A percentile compares a stretch with the other conserved stretches of the same genome.
Evolutionary conservation across 2,888 invertebrate genomes (phyloP).

Genomic region (Eupeodes luniger): DNA sequence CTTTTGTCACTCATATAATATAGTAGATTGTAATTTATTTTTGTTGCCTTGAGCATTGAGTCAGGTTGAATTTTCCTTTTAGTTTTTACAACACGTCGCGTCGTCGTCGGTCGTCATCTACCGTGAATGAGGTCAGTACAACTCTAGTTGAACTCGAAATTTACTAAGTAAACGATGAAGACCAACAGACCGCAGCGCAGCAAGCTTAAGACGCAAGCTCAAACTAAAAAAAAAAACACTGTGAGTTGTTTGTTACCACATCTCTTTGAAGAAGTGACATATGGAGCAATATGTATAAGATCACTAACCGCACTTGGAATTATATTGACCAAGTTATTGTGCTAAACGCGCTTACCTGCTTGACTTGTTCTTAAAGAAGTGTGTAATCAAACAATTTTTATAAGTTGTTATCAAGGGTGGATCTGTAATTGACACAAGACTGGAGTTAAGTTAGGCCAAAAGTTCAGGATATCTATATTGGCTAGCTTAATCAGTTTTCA

Average conservation of each 20-base stretch:
- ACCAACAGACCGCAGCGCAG: constrained; percentile 34
- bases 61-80: constrained; percentile 33
- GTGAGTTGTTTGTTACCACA: constrained; percentile 43
- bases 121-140: constrained; percentile 66
- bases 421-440: background rate
- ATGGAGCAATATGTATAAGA: constrained; percentile 50
- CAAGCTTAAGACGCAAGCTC: constrained; percentile 22
- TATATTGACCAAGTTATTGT: constrained; percentile 64
- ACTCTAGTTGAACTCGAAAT: constrained; percentile 62
- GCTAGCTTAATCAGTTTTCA: too few species aligned
- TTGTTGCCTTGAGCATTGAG: constrained; percentile 59
- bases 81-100: constrained; percentile 53
- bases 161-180: constrained; percentile 23
- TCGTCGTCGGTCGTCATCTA: constrained; percentile 40
- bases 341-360: constrained; percentile 36
- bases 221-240: constrained; percentile 27
- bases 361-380: constrained; percentile 41
- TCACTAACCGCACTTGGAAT: constrained; percentile 46
- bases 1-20: background rate
- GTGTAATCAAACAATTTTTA: constrained; percentile 37
- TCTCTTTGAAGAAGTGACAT: constrained; percentile 61
- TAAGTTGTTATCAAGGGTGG: background rate
- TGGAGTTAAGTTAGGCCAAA: too few species aligned
- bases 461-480: too few species aligned
- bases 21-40: background rate